These are phyloP conservation scores for Daphoenositta chrysoptera DNA, from an alignment of 2,113 vertebrate species.

Conservation along the genomic window DNA sequence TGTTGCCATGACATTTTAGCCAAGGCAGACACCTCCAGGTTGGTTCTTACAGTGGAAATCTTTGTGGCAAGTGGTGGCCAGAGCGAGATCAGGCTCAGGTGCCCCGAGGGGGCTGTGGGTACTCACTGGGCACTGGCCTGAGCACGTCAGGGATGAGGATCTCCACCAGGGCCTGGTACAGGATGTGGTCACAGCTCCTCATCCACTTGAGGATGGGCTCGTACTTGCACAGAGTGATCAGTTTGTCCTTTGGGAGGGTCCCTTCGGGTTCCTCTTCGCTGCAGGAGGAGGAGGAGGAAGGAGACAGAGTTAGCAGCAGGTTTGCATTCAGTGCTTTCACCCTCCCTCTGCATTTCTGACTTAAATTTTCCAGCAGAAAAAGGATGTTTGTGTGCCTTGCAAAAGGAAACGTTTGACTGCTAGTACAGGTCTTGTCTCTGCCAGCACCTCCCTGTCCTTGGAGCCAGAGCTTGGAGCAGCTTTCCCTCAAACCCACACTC, in stretches of 20 bases:
- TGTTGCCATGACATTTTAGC: neutral
- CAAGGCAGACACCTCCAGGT: neutral
- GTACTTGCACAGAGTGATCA: constrained; percentile 88
- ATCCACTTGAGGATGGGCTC: constrained; percentile 92
- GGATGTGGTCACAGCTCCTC: constrained; percentile 94
- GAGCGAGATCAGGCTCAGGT: fast-evolving
- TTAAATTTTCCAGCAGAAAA: neutral
- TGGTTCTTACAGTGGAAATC: neutral
- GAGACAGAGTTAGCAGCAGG: neutral
- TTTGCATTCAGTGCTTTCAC: neutral
- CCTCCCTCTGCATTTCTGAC: neutral
- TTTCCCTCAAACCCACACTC: neutral
- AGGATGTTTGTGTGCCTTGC: neutral
- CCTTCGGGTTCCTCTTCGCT: constrained; percentile 82
- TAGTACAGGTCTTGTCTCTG: neutral
- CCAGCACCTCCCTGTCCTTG: neutral
- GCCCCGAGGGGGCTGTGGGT: neutral
- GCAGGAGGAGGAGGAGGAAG: neutral
- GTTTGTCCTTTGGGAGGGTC: constrained; percentile 84
- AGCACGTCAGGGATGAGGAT: constrained; percentile 96
- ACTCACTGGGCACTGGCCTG: constrained; percentile 94
- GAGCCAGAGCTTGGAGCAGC: neutral
- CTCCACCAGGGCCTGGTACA: constrained; percentile 97
- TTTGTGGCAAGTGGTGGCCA: neutral
- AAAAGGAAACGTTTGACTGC: neutral